Base-by-base conservation (phyloP, 2,888 invertebrate genomes). In the Merodon equestris region DNA sequence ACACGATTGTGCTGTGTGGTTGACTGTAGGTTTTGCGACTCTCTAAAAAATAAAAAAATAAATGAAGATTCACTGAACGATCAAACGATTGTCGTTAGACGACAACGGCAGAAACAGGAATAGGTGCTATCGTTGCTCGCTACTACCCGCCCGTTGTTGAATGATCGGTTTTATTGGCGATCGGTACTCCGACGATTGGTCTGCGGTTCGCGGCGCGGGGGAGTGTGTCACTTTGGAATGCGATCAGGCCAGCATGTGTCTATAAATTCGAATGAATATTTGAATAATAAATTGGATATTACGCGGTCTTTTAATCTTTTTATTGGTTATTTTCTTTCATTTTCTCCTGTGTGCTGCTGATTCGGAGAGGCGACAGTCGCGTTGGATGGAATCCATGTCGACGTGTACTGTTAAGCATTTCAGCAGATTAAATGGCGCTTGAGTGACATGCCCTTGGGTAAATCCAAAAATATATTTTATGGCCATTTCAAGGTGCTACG, bases 151-250 rank as follows among this genome's bases (percentile, higher is more conserved):
- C 12, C 40, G 38, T 40, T 10, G 40, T 40, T 36, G 36, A 36
- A 7, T 36, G 1, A n/a, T 38, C 36, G 36, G 45, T n/a, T n/a
- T n/a, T n/a, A n/a, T 51, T 34, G 34, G n/a, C 18, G 58, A 51
- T 7, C 27, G 67, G 58, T 51, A 51, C 51, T 5, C 19, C 17
- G 51, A 19, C 48, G 5, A n/a, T 40, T n/a, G n/a, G n/a, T n/a
- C n/a, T n/a, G 40, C 5, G 40, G 40, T 40, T 3, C 10, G 51
- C 40, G 60, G 61, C 14, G 57, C 53, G 58, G 58, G 54, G 58
- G 66, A 73, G 73, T 58, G 58, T 66, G 58, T 38, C 58, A 18
- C 54, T 60, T 53, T 60, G 73, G 73, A 73, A 73, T 73, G 73
- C 66, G 73, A 73, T 73, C 66, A 66, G 60, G 60, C 58, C 58